A percentile compares a stretch with the other conserved stretches of the same genome.
phyloP scores from a whole-genome alignment of 2,113 vertebrate species.

The Alouatta palliata region DNA sequence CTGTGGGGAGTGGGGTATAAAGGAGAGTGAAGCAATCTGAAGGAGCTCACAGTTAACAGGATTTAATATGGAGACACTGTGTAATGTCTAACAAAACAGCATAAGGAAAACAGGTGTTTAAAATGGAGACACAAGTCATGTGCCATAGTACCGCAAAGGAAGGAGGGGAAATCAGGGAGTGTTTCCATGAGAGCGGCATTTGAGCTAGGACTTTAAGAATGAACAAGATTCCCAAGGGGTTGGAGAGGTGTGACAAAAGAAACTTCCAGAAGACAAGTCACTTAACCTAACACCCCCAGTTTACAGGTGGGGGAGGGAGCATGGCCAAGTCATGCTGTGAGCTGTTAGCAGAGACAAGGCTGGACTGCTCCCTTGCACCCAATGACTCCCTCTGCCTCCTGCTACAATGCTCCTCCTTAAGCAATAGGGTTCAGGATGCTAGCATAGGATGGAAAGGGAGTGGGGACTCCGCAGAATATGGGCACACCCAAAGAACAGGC shows the following conservation, averaged over 20 bases:
- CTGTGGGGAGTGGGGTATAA: accelerated
- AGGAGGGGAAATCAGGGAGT: background rate
- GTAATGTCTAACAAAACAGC: background rate
- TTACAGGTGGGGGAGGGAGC: background rate
- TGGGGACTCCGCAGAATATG: background rate
- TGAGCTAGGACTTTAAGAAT: background rate
- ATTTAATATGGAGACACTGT: background rate
- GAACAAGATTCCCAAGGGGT: background rate
- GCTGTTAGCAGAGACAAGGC: background rate
- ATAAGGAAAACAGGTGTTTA: background rate
- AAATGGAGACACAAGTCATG: background rate
- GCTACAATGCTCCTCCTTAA: background rate
- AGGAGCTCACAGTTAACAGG: background rate
- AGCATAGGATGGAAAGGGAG: background rate
- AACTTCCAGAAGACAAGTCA: too few relatives aligned
- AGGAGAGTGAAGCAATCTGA: background rate
- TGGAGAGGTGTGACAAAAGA: background rate
- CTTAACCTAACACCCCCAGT: background rate
- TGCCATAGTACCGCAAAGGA: background rate
- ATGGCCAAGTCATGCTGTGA: background rate
- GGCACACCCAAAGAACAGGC: background rate
- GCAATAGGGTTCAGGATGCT: background rate
- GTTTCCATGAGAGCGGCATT: background rate
- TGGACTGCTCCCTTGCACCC: background rate
- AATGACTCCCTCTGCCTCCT: background rate